phyloP scores from a whole-genome alignment of 2,113 vertebrate species.

The Cryptotis parvus region DNA sequence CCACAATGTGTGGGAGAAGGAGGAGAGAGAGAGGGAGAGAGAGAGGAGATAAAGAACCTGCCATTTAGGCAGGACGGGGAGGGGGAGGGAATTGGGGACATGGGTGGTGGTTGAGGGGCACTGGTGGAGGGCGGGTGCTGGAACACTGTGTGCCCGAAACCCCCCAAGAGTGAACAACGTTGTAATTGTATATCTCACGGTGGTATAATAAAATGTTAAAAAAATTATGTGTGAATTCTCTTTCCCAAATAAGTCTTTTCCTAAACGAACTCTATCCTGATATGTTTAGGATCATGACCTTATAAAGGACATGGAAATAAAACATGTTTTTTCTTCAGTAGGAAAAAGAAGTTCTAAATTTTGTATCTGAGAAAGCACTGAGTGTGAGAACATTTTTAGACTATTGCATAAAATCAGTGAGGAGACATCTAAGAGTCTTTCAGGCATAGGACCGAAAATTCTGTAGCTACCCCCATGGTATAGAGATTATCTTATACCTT shows the following conservation, averaged over 20 bases:
- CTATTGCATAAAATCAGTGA: background rate
- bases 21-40: too few species aligned
- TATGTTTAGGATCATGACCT: background rate
- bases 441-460: background rate
- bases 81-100: too few species aligned
- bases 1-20: too few species aligned
- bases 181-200: too few species aligned
- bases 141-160: too few species aligned
- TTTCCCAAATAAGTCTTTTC: conserved; percentile 18
- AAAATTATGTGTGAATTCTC: background rate
- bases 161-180: too few species aligned
- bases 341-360: background rate
- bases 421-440: background rate
- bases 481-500: background rate
- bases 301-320: background rate
- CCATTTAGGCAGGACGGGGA: too few species aligned
- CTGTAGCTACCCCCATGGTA: background rate
- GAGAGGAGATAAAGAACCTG: too few species aligned
- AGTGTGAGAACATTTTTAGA: background rate
- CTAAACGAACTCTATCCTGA: conserved; percentile 17
- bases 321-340: background rate
- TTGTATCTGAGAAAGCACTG: background rate
- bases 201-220: too few species aligned
- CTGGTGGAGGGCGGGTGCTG: too few species aligned
- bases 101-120: too few species aligned